Conservation (phyloP, 2,797 vertebrate species). For the Tokudaia muenninki region DNA sequence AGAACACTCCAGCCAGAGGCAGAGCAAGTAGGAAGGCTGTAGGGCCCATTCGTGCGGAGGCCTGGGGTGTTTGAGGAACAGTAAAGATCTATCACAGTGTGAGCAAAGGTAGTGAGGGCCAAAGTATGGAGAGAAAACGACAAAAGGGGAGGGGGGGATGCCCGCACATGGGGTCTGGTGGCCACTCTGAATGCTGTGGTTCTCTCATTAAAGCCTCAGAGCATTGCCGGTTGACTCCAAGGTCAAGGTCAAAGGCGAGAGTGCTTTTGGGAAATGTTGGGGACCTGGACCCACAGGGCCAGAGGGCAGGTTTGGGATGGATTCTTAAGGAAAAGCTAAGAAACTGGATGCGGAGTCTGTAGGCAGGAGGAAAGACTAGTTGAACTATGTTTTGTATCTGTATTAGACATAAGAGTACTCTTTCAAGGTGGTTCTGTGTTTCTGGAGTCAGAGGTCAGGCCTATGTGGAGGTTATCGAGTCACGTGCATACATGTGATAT, state of each 20-base stretch:
- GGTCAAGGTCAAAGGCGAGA: neutral
- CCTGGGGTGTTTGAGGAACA: neutral
- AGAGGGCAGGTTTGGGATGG: neutral
- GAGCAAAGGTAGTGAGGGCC: neutral
- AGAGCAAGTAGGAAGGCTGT: neutral
- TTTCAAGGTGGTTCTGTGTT: neutral
- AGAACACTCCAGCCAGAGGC: neutral
- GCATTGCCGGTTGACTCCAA: neutral
- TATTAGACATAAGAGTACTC: accelerated
- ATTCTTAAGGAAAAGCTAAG: neutral
- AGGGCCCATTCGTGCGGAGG: neutral
- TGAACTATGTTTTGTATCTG: neutral
- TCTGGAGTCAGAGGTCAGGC: neutral
- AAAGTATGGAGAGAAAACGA: neutral
- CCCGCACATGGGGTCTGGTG: accelerated
- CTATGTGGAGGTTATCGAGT: neutral
- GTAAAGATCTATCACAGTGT: neutral
- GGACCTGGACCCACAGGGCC: neutral
- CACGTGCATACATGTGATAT: accelerated
- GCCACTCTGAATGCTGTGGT: neutral
- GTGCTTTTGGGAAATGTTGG: no score
- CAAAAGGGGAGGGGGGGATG: neutral
- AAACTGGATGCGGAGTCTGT: neutral
- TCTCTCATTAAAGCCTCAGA: neutral
- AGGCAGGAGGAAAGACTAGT: neutral